Conservation (phyloP, 1,140 invertebrate genomes). For the Drosophila suzukii region DNA sequence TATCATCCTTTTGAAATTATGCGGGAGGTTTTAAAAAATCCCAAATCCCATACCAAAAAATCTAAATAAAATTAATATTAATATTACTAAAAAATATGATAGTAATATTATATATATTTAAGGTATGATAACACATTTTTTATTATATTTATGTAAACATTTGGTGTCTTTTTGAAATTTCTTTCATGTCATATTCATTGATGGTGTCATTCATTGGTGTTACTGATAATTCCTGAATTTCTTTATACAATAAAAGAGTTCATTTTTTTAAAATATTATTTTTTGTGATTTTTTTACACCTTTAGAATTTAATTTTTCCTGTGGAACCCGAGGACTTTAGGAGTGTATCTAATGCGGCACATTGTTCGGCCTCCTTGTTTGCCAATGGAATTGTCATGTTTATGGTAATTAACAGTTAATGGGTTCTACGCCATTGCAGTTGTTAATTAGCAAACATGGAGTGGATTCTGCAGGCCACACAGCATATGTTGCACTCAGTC, state of each 20-base stretch:
- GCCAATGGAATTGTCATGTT: slow-evolving; percentile 72
- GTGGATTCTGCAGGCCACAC: slow-evolving; percentile 43
- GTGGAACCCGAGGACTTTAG: background rate
- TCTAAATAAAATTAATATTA: background rate
- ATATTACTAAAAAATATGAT: background rate
- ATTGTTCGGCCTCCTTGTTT: slow-evolving; percentile 38
- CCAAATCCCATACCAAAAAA: too few species aligned
- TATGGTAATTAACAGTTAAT: slow-evolving; percentile 81
- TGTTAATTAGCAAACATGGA: slow-evolving; percentile 74
- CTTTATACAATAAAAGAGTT: too few species aligned
- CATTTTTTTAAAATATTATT: background rate
- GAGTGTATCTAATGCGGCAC: slow-evolving; percentile 3
- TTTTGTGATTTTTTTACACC: background rate
- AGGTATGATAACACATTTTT: too few species aligned
- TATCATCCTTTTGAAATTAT: background rate
- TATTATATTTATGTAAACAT: too few species aligned
- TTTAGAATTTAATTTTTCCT: background rate
- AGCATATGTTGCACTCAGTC: slow-evolving; percentile 8
- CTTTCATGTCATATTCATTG: too few species aligned
- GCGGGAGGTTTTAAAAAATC: too few species aligned
- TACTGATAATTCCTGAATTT: too few species aligned
- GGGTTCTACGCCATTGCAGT: slow-evolving; percentile 79
- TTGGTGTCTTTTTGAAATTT: too few species aligned
- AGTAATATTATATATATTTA: background rate
- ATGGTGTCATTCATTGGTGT: too few species aligned